These are phyloP conservation scores for Meghimatium bilineatum DNA, from an alignment of 2,888 invertebrate genomes.

Conservation along the genomic window DNA sequence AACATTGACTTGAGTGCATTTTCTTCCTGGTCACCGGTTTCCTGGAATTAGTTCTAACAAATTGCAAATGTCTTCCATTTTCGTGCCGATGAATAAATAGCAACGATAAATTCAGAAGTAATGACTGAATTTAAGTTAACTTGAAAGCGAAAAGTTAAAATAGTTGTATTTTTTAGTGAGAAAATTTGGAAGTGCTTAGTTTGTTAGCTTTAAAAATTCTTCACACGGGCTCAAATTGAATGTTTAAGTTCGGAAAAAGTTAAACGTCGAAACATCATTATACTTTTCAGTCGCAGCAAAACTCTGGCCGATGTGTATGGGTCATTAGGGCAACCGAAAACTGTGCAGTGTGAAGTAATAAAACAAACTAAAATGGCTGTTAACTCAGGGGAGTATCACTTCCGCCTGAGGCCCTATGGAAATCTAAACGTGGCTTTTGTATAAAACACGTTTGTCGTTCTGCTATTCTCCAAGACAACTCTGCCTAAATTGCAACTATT, in stretches of 20 bases:
- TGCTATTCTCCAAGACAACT: constrained; percentile 3
- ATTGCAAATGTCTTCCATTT: neutral
- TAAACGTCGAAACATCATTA: constrained; percentile 14
- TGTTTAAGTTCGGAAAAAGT: neutral
- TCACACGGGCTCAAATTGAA: neutral
- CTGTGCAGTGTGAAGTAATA: constrained; percentile 2
- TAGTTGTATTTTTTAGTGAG: neutral
- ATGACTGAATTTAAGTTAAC: neutral
- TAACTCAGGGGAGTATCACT: constrained; percentile 26
- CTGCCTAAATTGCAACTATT: constrained; percentile 28
- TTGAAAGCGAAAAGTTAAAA: constrained; percentile 21
- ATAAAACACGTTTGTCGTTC: constrained; percentile 6
- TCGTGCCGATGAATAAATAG: neutral
- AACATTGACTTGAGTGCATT: neutral
- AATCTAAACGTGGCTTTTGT: constrained; percentile 19
- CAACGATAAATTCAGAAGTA: neutral
- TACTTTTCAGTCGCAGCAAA: neutral
- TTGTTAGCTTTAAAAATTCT: constrained; percentile 8
- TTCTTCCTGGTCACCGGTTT: neutral
- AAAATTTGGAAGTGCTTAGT: neutral
- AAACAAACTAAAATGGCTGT: constrained; percentile 15
- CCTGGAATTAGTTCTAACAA: neutral
- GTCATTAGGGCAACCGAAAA: constrained; percentile 15
- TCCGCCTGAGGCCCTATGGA: constrained; percentile 19
- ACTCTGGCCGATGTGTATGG: neutral